A percentile compares a stretch with the other conserved stretches of the same genome.
phyloP scores from a whole-genome alignment of 1,140 invertebrate species.

The Drosophila sproati region DNA sequence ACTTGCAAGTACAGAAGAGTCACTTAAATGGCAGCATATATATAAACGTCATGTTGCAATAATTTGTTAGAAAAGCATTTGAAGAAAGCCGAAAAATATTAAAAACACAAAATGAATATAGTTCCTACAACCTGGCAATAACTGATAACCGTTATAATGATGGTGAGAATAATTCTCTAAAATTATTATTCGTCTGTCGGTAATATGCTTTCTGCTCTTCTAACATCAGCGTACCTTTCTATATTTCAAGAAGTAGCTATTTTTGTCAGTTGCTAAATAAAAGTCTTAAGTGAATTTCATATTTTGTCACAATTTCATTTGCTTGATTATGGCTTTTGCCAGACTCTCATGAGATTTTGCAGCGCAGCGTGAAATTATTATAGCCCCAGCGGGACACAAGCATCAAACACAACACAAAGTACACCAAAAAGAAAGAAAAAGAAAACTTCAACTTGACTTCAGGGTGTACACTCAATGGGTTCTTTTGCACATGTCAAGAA shows the following conservation, averaged over 20 bases:
- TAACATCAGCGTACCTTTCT: background rate
- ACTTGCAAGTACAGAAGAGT: too few species aligned
- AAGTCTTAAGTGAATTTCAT: background rate
- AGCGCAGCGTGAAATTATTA: constrained; percentile 71
- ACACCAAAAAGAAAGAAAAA: constrained; percentile 13
- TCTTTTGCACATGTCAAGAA: constrained; percentile 70
- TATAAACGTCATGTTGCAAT: too few species aligned
- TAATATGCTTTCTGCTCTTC: background rate
- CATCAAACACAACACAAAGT: constrained; percentile 10
- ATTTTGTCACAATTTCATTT: constrained; percentile 1
- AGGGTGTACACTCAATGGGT: constrained; percentile 41
- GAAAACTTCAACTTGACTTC: constrained; percentile 40
- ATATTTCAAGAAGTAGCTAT: background rate
- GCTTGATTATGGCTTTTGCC: constrained; percentile 4
- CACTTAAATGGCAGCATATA: too few species aligned
- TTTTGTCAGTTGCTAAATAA: background rate
- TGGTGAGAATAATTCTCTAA: too few species aligned
- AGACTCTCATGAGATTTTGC: constrained; percentile 17
- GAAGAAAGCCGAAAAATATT: too few species aligned
- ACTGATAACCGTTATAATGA: too few species aligned
- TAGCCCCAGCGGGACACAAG: constrained; percentile 51
- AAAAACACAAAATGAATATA: too few species aligned
- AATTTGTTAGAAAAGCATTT: too few species aligned
- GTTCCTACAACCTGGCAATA: too few species aligned
- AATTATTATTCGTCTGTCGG: too few species aligned